These are phyloP conservation scores for Nemapogon koenigi DNA, from an alignment of 2,888 invertebrate species.

Conservation along the genomic window DNA sequence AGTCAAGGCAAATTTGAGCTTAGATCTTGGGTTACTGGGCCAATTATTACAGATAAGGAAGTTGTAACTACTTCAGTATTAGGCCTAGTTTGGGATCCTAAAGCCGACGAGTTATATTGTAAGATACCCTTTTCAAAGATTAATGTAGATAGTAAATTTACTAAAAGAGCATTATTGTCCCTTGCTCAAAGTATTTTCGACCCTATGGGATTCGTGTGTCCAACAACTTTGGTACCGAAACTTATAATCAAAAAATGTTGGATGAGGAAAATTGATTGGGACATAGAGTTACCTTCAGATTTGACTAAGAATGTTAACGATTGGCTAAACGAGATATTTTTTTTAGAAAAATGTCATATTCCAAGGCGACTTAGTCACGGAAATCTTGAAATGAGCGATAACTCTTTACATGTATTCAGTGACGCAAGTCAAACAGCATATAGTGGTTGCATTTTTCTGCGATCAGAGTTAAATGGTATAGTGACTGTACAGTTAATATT, in stretches of 20 bases:
- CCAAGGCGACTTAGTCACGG: not conserved
- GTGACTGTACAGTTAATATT: not conserved
- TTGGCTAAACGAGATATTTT: not conserved
- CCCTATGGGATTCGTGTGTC: constrained; percentile 14
- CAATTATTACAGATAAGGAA: too few relatives aligned
- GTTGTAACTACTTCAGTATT: too few relatives aligned
- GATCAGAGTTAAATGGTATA: not conserved
- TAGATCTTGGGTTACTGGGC: constrained; percentile 12
- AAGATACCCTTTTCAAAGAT: not conserved
- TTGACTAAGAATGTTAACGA: not conserved
- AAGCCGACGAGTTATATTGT: constrained; percentile 7
- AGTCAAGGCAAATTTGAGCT: constrained; percentile 14
- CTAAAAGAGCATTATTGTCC: constrained; percentile 12
- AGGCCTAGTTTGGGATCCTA: too few relatives aligned
- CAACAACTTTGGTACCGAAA: constrained; percentile 14
- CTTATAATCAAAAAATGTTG: constrained; percentile 14
- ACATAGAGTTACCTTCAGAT: constrained; percentile 5
- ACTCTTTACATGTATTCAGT: constrained; percentile 4
- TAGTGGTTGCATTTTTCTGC: constrained; percentile 4
- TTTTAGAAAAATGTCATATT: not conserved
- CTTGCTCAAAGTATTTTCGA: constrained; percentile 14
- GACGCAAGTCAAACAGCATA: constrained; percentile 6
- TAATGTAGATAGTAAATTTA: constrained; percentile 4
- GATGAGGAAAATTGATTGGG: constrained; percentile 12
- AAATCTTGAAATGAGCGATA: not conserved